phyloP scores from a whole-genome alignment of 2,888 invertebrate species.

The Latheticus oryzae region DNA sequence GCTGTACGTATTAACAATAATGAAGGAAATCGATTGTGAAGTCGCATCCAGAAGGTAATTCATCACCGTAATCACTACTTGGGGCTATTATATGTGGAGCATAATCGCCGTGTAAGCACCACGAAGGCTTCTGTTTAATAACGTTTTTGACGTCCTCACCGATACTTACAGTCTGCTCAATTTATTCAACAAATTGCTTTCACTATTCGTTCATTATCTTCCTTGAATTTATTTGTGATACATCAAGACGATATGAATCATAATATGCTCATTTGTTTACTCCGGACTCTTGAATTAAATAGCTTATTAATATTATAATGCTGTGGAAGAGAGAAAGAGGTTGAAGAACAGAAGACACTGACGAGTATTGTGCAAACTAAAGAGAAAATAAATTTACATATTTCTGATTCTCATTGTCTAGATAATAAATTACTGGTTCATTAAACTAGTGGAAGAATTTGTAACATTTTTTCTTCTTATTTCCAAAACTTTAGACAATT shows the following conservation, averaged over 20 bases:
- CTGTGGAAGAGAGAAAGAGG: too few species aligned
- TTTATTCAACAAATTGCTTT: slow-evolving; percentile 40
- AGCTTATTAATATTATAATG: slow-evolving; percentile 18
- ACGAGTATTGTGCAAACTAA: too few species aligned
- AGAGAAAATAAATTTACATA: too few species aligned
- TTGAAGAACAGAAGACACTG: too few species aligned
- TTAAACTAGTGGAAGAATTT: too few species aligned
- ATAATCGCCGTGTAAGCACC: slow-evolving; percentile 36
- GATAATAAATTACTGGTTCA: too few species aligned
- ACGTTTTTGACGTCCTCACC: slow-evolving; percentile 27
- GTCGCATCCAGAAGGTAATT: slow-evolving; percentile 35
- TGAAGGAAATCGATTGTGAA: slow-evolving; percentile 45
- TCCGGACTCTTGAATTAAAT: slow-evolving; percentile 16
- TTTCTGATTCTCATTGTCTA: too few species aligned
- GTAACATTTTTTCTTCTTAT: too few species aligned
- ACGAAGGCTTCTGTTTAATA: slow-evolving; percentile 42
- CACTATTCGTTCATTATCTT: slow-evolving; percentile 23
- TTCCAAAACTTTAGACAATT: too few species aligned
- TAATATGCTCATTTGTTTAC: slow-evolving; percentile 22
- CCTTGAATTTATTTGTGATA: slow-evolving; percentile 27
- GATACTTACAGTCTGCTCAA: slow-evolving; percentile 33
- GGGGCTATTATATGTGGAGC: slow-evolving; percentile 36
- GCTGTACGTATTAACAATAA: slow-evolving; percentile 37
- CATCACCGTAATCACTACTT: slow-evolving; percentile 41
- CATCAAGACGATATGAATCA: slow-evolving; percentile 22